A percentile compares a stretch with the other conserved stretches of the same genome.
These are phyloP conservation scores for Eubasilissa splendida DNA, from an alignment of 2,888 invertebrate genomes.

Conservation along the genomic window DNA sequence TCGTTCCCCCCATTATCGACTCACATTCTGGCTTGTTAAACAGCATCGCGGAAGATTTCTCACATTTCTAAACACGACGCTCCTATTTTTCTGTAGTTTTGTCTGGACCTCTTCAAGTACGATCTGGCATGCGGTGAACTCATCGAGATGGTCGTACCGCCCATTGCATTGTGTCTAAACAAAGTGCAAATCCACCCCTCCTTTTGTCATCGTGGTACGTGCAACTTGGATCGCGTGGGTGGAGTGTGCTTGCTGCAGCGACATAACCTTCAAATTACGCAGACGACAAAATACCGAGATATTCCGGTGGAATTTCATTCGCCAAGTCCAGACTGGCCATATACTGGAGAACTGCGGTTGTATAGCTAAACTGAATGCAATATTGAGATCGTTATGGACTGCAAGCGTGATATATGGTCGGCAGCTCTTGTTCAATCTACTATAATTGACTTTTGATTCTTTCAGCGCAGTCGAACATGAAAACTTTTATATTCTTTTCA, in stretches of 20 bases:
- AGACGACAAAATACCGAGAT: slow-evolving; percentile 14
- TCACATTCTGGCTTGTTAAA: slow-evolving; percentile 16
- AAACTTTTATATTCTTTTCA: no score
- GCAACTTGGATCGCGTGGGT: no score
- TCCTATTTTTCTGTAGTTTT: no score
- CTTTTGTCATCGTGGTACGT: no score
- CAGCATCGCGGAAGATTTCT: slow-evolving; percentile 11
- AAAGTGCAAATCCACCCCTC: no score
- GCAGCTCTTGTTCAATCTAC: no score
- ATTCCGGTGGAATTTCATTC: slow-evolving; percentile 32
- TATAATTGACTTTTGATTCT: no score
- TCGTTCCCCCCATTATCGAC: slow-evolving; percentile 10
- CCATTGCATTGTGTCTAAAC: no score
- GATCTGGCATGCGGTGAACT: no score
- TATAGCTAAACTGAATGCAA: slow-evolving; percentile 10
- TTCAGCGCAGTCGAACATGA: no score
- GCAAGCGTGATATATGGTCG: background rate
- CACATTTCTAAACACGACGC: background rate
- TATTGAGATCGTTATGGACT: slow-evolving; percentile 11
- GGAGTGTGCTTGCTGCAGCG: background rate
- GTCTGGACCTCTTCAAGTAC: no score
- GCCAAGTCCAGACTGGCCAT: slow-evolving; percentile 13
- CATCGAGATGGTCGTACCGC: no score
- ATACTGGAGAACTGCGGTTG: background rate
- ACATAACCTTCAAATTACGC: slow-evolving; percentile 21